Conservation (phyloP, 1,140 invertebrate species). For the Zophobas morio region DNA sequence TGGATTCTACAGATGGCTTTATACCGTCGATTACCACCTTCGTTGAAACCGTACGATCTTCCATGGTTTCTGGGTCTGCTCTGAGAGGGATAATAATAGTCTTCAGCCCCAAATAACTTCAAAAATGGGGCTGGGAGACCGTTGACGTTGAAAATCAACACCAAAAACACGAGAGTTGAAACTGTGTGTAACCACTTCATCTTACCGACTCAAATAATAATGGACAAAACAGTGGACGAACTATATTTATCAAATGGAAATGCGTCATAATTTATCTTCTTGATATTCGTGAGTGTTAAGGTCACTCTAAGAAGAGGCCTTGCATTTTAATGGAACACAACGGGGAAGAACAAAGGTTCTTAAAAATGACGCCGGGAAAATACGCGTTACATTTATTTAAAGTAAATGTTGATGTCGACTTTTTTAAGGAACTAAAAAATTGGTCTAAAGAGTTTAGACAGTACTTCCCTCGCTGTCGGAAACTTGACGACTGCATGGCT, state of each 20-base stretch:
- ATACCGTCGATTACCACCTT: conserved; percentile 59
- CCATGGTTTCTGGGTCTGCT: conserved; percentile 18
- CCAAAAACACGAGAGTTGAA: not conserved
- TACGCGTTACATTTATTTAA: too few species aligned
- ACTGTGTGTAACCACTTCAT: conserved; percentile 2
- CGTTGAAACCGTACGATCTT: conserved; percentile 16
- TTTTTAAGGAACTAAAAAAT: too few species aligned
- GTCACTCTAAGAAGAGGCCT: conserved; percentile 13
- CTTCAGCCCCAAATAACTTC: conserved; percentile 5
- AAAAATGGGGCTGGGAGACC: conserved; percentile 10
- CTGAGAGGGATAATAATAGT: conserved; percentile 13
- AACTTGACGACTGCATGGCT: too few species aligned
- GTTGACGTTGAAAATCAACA: not conserved
- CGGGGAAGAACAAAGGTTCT: not conserved
- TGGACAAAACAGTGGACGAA: conserved; percentile 1
- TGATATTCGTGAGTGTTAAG: conserved; percentile 34
- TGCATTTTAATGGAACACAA: conserved; percentile 27
- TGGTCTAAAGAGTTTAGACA: too few species aligned
- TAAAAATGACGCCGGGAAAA: too few species aligned
- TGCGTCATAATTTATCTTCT: conserved; percentile 35
- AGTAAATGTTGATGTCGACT: too few species aligned
- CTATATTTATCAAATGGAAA: conserved; percentile 6
- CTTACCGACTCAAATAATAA: not conserved
- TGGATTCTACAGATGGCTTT: conserved; percentile 63
- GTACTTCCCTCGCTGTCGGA: too few species aligned